Evolutionary conservation across 2,888 invertebrate genomes (phyloP), one percentile per base, ranked within the genome.

Genomic region (Apocheima hispidaria): DNA sequence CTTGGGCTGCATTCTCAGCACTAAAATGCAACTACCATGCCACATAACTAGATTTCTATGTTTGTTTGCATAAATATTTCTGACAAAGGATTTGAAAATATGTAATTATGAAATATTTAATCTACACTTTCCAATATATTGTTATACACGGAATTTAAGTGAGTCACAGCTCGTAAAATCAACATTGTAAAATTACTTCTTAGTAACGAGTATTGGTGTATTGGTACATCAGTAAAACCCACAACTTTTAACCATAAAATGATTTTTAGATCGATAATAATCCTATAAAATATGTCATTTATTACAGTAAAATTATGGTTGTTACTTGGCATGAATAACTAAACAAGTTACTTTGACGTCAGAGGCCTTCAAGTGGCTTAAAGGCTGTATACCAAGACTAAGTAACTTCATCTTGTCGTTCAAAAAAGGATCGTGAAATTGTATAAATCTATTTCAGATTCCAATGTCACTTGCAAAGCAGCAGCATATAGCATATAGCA

Each of bases 131-230:
- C 20, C 40, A 5, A 20, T 40, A 20, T 40, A 40, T 20, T 36
- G 14, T 36, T 36, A 14, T 14, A 49, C 36, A 36, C 23, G 35
- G 35, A n/a, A 28, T 40, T 51, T 12, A 18, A 38, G 18, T 51
- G 38, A 51, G 7, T 50, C 41, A 53, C 7, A 2, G 21, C 2
- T 36, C 36, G n/a, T 44, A 46, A 54, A 54, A 54, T 18, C 40
- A 51, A 51, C 28, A 40, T 51, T 51, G 40, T 51, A 40, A 28
- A 51, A 4, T 51, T n/a, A 51, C 12, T 50, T 30, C 26, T 38
- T 59, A 26, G 21, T 35, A 49, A 49, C 38, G 49, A 26, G 9
- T 40, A 51, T 20, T 50, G 50, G 16, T n/a, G n/a, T n/a, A n/a
- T n/a, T n/a, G n/a, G n/a, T n/a, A 38, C 26, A 18, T 30, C 40